Base-by-base conservation (phyloP, 2,797 vertebrate genomes). In the Gastrophryne carolinensis region DNA sequence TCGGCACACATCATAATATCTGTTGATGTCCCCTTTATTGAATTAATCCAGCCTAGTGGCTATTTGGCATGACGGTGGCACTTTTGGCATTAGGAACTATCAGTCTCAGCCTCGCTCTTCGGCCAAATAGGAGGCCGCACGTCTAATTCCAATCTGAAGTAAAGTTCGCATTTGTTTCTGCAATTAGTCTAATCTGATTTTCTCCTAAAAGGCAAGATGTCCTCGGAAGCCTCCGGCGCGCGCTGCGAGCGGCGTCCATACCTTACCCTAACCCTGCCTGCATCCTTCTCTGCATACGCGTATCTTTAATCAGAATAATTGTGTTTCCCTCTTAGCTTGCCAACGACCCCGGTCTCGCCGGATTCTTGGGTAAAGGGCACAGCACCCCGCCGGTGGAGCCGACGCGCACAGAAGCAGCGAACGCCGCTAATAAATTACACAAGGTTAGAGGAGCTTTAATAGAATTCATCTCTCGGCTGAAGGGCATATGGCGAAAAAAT, bases 221-320 rank as follows among this genome's bases (percentile, higher is more conserved):
- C 7, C 32, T 17, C 11, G 7, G 24, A 27, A 13, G 21, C 9
- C 12, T 39, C 17, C 78, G 83, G 81, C 84, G 81, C 82, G 84
- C 83, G 82, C 84, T 86, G 87, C 84, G 41, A 82, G 84, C 82
- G 86, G 79, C 82, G 81, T 79, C 82, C 73, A 69, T 83, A 81
- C 78, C 70, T 79, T 83, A 81, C 83, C 80, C 82, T 85, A 83
- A 85, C 82, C 85, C 82, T 88, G 88, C 87, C n/a, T 86, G 82
- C 84, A 84, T 87, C 86, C 83, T 85, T 87, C 81, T 87, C 81
- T 84, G 83, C 85, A 86, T 88, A 87, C 85, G 79, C 85, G 77
- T 89, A 82, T 88, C 86, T 87, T 81, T 89, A 90, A 89, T 89
- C 86, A 86, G 86, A 85, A 89, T 90, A 87, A 90, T 89, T 90